These are phyloP conservation scores for Berghia stephanieae DNA, from an alignment of 1,140 invertebrate genomes.

Conservation along the genomic window DNA sequence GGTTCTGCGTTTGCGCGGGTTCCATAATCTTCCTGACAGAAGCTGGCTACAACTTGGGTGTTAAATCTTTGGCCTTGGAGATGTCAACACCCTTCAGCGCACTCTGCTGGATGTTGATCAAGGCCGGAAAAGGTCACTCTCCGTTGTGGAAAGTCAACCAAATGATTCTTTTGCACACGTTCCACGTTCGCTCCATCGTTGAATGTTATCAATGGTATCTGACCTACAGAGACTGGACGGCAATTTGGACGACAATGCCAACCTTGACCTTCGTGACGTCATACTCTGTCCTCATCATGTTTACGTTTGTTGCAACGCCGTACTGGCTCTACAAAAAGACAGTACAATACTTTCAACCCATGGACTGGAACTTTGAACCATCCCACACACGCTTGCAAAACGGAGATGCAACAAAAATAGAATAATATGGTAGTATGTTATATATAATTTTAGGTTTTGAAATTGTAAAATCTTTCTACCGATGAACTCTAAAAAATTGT, in stretches of 20 bases:
- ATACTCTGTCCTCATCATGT: slow-evolving; percentile 47
- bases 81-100: slow-evolving; percentile 60
- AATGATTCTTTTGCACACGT: slow-evolving; percentile 56
- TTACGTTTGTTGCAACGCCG: slow-evolving; percentile 59
- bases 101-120: slow-evolving; percentile 59
- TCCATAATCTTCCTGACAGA: not conserved
- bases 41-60: slow-evolving; percentile 50
- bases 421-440: no score
- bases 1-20: slow-evolving; percentile 14
- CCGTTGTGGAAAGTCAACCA: slow-evolving; percentile 61
- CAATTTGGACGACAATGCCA: slow-evolving; percentile 51
- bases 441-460: no score
- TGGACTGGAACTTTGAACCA: slow-evolving; percentile 59
- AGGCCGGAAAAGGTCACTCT: slow-evolving; percentile 47
- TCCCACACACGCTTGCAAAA: not conserved
- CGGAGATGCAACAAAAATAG: not conserved
- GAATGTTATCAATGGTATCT: slow-evolving; percentile 54
- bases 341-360: slow-evolving; percentile 52
- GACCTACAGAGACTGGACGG: slow-evolving; percentile 49
- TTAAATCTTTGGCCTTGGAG: slow-evolving; percentile 53
- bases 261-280: slow-evolving; percentile 43
- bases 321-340: slow-evolving; percentile 65
- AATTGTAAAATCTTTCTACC: no score
- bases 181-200: slow-evolving; percentile 57
- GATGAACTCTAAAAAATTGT: no score